Base-by-base conservation (phyloP, 2,888 invertebrate genomes). In the Orchesellides sinensis region DNA sequence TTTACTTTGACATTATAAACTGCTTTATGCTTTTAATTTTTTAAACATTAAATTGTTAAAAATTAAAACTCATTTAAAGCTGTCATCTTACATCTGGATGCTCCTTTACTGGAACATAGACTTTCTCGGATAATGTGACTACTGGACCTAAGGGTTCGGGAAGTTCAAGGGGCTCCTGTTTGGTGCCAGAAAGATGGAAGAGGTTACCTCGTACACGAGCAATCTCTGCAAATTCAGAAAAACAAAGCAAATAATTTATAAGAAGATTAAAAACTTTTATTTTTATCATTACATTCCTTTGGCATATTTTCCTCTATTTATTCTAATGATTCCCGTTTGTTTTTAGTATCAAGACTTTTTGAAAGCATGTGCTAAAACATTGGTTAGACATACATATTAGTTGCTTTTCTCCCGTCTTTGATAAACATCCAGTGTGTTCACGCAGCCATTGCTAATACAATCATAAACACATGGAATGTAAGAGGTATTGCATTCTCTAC, bases 31-130 rank as follows among this genome's bases (percentile, higher is more conserved):
- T n/a, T n/a, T n/a, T n/a, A n/a, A n/a, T n/a, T n/a, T n/a, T n/a
- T n/a, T n/a, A n/a, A n/a, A n/a, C n/a, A n/a, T n/a, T n/a, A n/a
- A n/a, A n/a, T n/a, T n/a, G n/a, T n/a, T n/a, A n/a, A n/a, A n/a
- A n/a, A n/a, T n/a, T n/a, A n/a, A 10, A 12, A 56, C 12, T 70
- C 23, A 23, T 52, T n/a, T n/a, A n/a, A n/a, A n/a, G n/a, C n/a
- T n/a, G n/a, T n/a, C n/a, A 89, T 96, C 98, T 97, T 92, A 99
- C 98, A 92, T 99, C 99, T 93, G 99, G 99, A 92, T 98, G 97
- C 92, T 99, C 98, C 93, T 98, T 98, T 89, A 98, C 98, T 90
- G 99, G 99, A 90, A 99, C 99, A 92, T 98, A 99, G 90, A 99
- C 97, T 94, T 99, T 99, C 93, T 99, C 99, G 92, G 98, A 97